phyloP scores from a whole-genome alignment of 2,797 vertebrate genomes.

The Poeciliopsis turneri region DNA sequence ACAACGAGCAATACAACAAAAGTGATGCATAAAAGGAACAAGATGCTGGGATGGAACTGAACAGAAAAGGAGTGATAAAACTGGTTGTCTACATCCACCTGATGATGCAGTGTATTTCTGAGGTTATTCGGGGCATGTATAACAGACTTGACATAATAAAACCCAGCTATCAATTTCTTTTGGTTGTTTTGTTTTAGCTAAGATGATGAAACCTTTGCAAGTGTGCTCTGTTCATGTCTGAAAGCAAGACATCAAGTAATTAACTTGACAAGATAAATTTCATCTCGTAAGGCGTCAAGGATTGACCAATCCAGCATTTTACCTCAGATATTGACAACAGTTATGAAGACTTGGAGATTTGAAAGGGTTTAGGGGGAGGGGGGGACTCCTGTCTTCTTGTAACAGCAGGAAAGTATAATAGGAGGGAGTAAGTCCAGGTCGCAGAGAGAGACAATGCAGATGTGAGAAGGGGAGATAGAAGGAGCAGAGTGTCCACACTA shows the following conservation, averaged over 20 bases:
- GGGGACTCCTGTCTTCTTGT: conserved; percentile 43
- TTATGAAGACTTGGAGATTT: conserved; percentile 30
- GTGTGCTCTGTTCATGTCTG: conserved; percentile 56
- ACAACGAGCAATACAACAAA: conserved; percentile 49
- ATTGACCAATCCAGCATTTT: conserved; percentile 50
- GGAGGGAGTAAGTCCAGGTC: conserved; percentile 53
- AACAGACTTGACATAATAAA: background rate
- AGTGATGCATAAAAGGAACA: conserved; percentile 66
- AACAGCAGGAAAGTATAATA: conserved; percentile 45
- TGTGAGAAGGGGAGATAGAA: conserved; percentile 74
- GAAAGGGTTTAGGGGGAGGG: background rate
- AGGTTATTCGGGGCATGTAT: conserved; percentile 28
- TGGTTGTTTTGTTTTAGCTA: conserved; percentile 66
- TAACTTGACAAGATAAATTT: conserved; percentile 47
- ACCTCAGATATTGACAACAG: conserved; percentile 36
- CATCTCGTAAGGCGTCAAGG: conserved; percentile 34
- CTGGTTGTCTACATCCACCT: conserved; percentile 81
- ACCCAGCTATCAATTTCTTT: conserved; percentile 24
- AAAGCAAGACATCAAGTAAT: conserved; percentile 32
- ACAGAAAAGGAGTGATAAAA: conserved; percentile 68
- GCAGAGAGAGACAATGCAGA: conserved; percentile 78
- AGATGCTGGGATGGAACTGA: conserved; percentile 66
- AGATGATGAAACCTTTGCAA: conserved; percentile 74
- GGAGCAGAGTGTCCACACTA: conserved; percentile 69
- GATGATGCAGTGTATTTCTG: conserved; percentile 75